A percentile compares a stretch with the other conserved stretches of the same genome.
Conservation (phyloP, 2,113 vertebrate genomes). For the Neodontobutis hainanensis region DNA sequence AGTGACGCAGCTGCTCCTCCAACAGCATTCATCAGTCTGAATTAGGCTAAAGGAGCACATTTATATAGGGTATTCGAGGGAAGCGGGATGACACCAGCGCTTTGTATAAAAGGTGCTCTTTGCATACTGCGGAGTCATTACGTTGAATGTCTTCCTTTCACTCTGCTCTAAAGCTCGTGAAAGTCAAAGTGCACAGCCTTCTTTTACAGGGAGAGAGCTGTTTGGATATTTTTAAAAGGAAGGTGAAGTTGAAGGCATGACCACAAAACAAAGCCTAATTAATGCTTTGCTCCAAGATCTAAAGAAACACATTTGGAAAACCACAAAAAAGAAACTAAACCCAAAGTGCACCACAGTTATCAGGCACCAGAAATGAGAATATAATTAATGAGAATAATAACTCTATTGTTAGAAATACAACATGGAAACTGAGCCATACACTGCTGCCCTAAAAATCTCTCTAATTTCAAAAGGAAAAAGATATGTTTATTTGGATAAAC, state of each 20-base stretch:
- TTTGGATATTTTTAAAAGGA: constrained; percentile 6
- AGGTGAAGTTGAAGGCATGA: constrained; percentile 10
- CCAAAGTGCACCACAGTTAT: neutral
- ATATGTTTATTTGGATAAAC: neutral
- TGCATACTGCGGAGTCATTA: constrained; percentile 59
- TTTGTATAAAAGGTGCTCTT: constrained; percentile 47
- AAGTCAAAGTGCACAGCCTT: constrained; percentile 31
- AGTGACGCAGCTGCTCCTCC: constrained; percentile 13
- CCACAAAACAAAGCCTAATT: constrained; percentile 38
- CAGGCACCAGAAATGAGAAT: neutral
- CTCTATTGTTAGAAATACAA: constrained; percentile 3
- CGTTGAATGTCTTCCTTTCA: constrained; percentile 30
- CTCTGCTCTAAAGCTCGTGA: constrained; percentile 27
- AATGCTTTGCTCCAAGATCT: constrained; percentile 25
- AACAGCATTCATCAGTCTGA: constrained; percentile 13
- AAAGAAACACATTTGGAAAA: constrained; percentile 1
- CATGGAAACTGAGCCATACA: neutral
- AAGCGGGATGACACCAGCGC: neutral
- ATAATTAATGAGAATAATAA: constrained; percentile 7
- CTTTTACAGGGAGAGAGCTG: neutral
- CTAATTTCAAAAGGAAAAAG: neutral
- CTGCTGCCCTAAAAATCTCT: neutral
- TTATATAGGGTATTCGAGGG: constrained; percentile 2
- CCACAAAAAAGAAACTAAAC: constrained; percentile 4
- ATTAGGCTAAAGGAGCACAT: neutral